A percentile compares a stretch with the other conserved stretches of the same genome.
phyloP scores from a whole-genome alignment of 2,888 invertebrate genomes.

The Nephrotoma appendiculata region DNA sequence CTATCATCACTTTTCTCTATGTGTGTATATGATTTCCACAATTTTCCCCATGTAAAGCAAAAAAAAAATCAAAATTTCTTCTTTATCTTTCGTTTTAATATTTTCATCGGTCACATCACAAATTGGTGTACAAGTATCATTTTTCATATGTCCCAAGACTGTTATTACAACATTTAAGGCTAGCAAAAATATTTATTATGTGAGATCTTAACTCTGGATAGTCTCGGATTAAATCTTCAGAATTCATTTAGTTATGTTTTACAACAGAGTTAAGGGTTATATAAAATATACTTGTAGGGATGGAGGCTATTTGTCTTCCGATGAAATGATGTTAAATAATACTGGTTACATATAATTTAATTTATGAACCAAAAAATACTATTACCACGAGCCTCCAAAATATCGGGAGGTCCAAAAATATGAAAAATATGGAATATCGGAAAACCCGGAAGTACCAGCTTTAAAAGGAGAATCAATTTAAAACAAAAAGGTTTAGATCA shows the following conservation, averaged over 20 bases:
- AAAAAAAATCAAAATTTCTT: background rate
- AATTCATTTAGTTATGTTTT: background rate
- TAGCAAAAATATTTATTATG: background rate
- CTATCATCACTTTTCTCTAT: background rate
- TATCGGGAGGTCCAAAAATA: too few species aligned
- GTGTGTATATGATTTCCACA: background rate
- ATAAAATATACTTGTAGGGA: background rate
- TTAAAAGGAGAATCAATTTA: too few species aligned
- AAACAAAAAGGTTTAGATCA: too few species aligned
- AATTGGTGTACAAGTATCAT: background rate
- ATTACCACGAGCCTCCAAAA: too few species aligned
- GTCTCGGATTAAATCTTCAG: background rate
- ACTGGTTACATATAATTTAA: background rate
- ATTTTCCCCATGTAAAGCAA: background rate
- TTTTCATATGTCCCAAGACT: conserved; percentile 1
- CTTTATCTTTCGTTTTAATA: background rate
- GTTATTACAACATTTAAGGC: background rate
- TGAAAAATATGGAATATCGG: too few species aligned
- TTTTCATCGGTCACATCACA: background rate
- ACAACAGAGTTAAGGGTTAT: background rate
- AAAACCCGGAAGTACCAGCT: too few species aligned
- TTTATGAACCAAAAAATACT: too few species aligned
- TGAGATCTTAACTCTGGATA: background rate
- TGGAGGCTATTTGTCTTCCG: background rate
- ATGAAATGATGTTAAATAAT: background rate